Conservation (phyloP, 2,888 invertebrate species). For the Odontocolon sp. region DNA sequence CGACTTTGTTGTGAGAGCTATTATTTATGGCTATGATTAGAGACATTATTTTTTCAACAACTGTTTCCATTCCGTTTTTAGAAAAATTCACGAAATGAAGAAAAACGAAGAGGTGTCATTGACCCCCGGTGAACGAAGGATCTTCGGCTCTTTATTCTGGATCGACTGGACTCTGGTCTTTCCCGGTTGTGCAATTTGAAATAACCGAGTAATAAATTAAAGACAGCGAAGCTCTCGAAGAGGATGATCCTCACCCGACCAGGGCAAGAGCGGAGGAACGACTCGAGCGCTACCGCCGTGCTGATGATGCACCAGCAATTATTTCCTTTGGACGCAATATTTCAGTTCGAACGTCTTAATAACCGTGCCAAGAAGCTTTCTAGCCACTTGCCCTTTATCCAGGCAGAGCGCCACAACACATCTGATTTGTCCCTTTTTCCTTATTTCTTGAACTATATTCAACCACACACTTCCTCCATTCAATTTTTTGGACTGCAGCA, state of each 20-base stretch:
- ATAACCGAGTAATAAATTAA: constrained; percentile 72
- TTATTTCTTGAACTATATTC: constrained; percentile 7
- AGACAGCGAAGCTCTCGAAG: constrained; percentile 16
- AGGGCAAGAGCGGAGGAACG: constrained; percentile 13
- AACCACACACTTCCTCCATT: not conserved
- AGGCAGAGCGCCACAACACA: constrained; percentile 23
- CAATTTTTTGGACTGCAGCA: not conserved
- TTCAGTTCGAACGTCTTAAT: constrained; percentile 78
- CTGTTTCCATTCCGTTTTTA: too few relatives aligned
- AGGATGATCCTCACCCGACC: constrained; percentile 23
- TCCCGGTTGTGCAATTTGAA: constrained; percentile 67
- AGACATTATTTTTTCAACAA: too few relatives aligned
- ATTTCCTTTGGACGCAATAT: constrained; percentile 77
- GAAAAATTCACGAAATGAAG: too few relatives aligned
- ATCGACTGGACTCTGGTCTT: not conserved
- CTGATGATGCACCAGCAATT: constrained; percentile 69
- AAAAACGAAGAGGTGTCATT: too few relatives aligned
- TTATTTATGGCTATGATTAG: not conserved
- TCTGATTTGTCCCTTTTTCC: constrained; percentile 4
- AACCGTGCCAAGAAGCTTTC: constrained; percentile 69
- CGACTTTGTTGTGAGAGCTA: constrained; percentile 1
- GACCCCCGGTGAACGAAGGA: constrained; percentile 18
- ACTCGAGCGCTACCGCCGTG: constrained; percentile 28
- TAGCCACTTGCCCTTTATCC: constrained; percentile 22
- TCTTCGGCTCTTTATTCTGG: constrained; percentile 2